Evolutionary conservation across 2,888 invertebrate genomes (phyloP).

Genomic region (Tigriopus californicus): DNA sequence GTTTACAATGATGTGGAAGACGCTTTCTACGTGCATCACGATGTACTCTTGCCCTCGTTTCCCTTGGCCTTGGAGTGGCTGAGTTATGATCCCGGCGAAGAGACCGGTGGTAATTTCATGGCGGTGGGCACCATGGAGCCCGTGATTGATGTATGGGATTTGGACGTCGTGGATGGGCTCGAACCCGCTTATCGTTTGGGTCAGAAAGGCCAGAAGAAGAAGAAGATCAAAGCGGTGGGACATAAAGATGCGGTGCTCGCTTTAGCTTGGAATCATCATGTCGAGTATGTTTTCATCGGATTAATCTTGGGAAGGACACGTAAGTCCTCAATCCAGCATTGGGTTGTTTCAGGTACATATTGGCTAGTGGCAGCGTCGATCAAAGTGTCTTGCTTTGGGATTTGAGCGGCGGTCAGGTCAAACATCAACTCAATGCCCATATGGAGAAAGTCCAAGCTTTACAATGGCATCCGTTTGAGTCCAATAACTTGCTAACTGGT

Average conservation of each 20-base stretch:
- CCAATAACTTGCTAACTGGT: constrained; percentile 61
- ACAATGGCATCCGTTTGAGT: constrained; percentile 62
- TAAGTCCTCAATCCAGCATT: neutral
- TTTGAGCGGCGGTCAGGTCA: constrained; percentile 54
- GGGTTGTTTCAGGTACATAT: constrained; percentile 43
- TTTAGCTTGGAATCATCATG: constrained; percentile 70
- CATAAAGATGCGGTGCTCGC: constrained; percentile 80
- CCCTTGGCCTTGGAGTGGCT: constrained; percentile 87
- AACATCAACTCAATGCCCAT: constrained; percentile 51
- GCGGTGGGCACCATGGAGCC: constrained; percentile 85
- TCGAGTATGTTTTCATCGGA: constrained; percentile 33
- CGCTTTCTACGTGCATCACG: constrained; percentile 84
- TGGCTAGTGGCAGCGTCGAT: constrained; percentile 87
- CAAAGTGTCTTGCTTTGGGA: constrained; percentile 76
- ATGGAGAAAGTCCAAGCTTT: constrained; percentile 66
- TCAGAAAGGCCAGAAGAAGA: constrained; percentile 49
- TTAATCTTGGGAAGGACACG: neutral
- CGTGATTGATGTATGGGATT: constrained; percentile 86
- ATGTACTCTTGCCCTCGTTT: constrained; percentile 67
- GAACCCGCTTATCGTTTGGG: constrained; percentile 71
- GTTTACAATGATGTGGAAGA: constrained; percentile 77
- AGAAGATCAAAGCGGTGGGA: constrained; percentile 42
- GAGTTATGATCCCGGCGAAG: constrained; percentile 59
- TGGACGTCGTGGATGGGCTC: constrained; percentile 75
- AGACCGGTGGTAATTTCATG: constrained; percentile 53